A percentile compares a stretch with the other conserved stretches of the same genome.
phyloP scores from a whole-genome alignment of 2,888 invertebrate species.

The Drosophila barbarae region DNA sequence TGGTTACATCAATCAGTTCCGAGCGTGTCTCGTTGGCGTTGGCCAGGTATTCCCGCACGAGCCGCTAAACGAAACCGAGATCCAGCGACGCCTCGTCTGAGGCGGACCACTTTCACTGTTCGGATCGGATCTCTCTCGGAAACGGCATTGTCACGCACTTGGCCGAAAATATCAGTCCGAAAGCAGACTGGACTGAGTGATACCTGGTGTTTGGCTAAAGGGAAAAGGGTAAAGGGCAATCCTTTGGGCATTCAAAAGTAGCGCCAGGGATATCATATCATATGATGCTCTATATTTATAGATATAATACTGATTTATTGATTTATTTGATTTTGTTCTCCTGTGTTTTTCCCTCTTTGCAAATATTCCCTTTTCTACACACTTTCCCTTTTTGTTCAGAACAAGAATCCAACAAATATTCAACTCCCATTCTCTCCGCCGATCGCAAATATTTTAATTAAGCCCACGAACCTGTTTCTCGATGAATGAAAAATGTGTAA shows the following conservation, averaged over 20 bases:
- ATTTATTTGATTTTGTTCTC: too few relatives aligned
- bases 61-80: slow-evolving; percentile 9
- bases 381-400: not conserved
- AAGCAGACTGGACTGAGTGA: not conserved
- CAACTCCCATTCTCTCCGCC: not conserved
- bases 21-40: not conserved
- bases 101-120: slow-evolving; percentile 24
- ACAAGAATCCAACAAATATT: not conserved
- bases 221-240: too few relatives aligned
- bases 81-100: slow-evolving; percentile 1
- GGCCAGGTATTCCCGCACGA: slow-evolving; percentile 5
- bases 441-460: not conserved
- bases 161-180: slow-evolving; percentile 7
- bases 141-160: slow-evolving; percentile 28
- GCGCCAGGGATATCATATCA: too few relatives aligned
- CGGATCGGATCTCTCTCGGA: slow-evolving; percentile 8
- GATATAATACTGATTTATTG: too few relatives aligned
- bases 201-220: not conserved
- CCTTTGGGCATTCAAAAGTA: too few relatives aligned
- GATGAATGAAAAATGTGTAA: slow-evolving; percentile 11
- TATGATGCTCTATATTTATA: too few relatives aligned
- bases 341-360: too few relatives aligned
- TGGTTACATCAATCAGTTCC: slow-evolving; percentile 21
- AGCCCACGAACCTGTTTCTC: slow-evolving; percentile 10
- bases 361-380: not conserved